Conservation (phyloP, 1,140 invertebrate genomes). For the Monomorium pharaonis region DNA sequence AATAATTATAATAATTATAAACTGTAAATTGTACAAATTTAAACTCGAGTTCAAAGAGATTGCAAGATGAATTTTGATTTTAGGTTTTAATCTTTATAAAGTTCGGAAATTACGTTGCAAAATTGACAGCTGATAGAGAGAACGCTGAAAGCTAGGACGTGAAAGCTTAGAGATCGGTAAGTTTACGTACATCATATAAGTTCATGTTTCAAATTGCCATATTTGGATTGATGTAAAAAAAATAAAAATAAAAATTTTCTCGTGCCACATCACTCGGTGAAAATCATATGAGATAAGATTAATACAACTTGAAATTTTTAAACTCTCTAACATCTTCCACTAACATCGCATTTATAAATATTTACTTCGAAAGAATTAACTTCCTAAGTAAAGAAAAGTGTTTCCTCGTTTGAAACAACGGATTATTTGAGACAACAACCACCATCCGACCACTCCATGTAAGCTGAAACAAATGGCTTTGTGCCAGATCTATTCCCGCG, state of each 20-base stretch:
- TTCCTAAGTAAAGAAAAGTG: not conserved
- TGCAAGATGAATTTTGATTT: not conserved
- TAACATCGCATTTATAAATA: not conserved
- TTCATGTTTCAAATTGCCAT: not conserved
- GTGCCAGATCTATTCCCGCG: not conserved
- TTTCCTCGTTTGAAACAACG: constrained; percentile 8
- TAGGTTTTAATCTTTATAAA: not conserved
- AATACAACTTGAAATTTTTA: not conserved
- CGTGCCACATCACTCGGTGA: not conserved
- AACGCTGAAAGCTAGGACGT: not conserved
- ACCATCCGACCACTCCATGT: not conserved
- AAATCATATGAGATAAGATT: not conserved
- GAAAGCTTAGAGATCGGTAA: not conserved
- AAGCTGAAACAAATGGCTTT: constrained; percentile 23
- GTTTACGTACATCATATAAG: not conserved
- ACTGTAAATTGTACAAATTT: not conserved
- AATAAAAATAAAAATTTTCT: not conserved
- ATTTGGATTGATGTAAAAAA: not conserved
- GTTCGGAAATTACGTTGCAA: not conserved
- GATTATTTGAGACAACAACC: constrained; percentile 22
- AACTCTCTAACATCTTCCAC: not conserved
- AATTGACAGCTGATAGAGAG: not conserved
- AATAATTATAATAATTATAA: not conserved
- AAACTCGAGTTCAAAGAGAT: not conserved
- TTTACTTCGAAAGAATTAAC: constrained; percentile 8